phyloP scores from a whole-genome alignment of 2,797 vertebrate genomes.

The Onychomys leucogaster region DNA sequence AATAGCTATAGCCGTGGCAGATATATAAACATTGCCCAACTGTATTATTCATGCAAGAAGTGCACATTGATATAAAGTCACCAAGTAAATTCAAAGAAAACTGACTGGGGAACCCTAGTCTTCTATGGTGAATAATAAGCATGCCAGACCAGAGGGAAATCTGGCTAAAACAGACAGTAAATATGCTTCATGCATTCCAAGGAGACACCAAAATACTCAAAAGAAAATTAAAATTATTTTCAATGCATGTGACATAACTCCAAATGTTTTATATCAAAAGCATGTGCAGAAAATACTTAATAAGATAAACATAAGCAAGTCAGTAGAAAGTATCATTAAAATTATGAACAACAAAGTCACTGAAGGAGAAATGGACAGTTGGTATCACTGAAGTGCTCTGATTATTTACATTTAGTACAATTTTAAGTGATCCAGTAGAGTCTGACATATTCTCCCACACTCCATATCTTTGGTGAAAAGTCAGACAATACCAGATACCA shows the following conservation, averaged over 20 bases:
- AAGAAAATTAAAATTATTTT: conserved; percentile 1
- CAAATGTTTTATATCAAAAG: not conserved
- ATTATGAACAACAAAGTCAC: not conserved
- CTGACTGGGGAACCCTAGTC: too few species aligned
- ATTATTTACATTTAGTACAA: not conserved
- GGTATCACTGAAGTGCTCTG: not conserved
- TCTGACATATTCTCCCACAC: not conserved
- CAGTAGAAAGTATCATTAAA: not conserved
- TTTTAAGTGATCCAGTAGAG: not conserved
- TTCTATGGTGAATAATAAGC: not conserved
- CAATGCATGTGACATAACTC: not conserved
- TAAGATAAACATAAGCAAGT: not conserved
- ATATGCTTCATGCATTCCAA: not conserved
- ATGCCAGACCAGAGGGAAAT: not conserved
- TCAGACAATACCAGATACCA: not conserved
- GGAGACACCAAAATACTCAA: not conserved
- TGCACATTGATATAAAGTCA: not conserved
- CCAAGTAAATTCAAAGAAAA: not conserved
- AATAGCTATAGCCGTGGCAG: not conserved
- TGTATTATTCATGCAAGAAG: not conserved
- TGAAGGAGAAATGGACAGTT: not conserved
- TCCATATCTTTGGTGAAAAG: not conserved
- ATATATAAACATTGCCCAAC: not conserved
- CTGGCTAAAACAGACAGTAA: not conserved
- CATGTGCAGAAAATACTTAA: not conserved